A percentile compares a stretch with the other conserved stretches of the same genome.
phyloP scores from a whole-genome alignment of 2,888 invertebrate genomes.

The Oscheius onirici region DNA sequence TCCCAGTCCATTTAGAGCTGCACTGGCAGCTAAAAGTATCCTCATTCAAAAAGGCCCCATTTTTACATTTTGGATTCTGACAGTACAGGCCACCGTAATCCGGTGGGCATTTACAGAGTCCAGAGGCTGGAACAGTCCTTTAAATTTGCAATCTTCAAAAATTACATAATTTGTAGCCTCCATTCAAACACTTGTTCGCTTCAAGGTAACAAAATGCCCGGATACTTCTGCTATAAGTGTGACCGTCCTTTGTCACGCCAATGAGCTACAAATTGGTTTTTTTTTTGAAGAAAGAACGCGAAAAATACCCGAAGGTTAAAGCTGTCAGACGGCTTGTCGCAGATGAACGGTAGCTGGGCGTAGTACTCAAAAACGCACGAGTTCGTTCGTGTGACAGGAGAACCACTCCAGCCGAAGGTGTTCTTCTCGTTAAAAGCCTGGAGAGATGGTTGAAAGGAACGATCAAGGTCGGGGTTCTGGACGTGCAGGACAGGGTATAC shows the following conservation, averaged over 20 bases:
- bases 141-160: neutral
- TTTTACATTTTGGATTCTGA: slow-evolving; percentile 13
- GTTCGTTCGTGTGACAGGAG: neutral
- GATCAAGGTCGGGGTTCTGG: neutral
- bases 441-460: neutral
- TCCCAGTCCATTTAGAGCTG: neutral
- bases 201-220: slow-evolving; percentile 13
- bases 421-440: neutral
- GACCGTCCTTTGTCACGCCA: neutral
- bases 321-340: slow-evolving; percentile 6
- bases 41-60: neutral
- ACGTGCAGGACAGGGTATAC: slow-evolving; percentile 4
- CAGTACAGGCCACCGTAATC: slow-evolving; percentile 9
- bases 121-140: slow-evolving; percentile 15
- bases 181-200: neutral
- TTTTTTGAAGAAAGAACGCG: neutral
- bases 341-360: neutral
- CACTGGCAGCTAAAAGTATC: neutral
- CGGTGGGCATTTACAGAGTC: slow-evolving; percentile 14
- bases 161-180: slow-evolving; percentile 24
- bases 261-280: neutral
- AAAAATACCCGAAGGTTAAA: neutral
- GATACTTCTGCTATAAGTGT: neutral
- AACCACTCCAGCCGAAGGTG: neutral
- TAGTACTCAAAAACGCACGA: slow-evolving; percentile 8